These are phyloP conservation scores for Pseudochaenichthys georgianus DNA, from an alignment of 2,797 vertebrate species.

Conservation along the genomic window DNA sequence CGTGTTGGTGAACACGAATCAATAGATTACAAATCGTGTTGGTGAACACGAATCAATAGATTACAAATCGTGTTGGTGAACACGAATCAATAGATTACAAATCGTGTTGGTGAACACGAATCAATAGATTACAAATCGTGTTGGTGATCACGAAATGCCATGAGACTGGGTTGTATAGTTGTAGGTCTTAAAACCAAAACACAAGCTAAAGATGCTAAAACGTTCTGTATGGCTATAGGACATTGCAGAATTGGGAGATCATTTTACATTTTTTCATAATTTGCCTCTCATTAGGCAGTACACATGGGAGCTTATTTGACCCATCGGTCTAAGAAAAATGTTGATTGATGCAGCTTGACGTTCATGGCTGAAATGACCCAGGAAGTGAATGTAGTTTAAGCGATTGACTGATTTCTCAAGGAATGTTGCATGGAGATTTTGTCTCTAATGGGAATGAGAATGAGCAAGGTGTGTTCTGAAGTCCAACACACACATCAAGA, in stretches of 20 bases:
- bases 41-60: no score
- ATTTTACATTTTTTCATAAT: neutral
- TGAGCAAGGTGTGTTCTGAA: neutral
- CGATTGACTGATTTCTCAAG: neutral
- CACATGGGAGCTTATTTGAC: neutral
- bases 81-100: no score
- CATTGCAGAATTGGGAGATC: neutral
- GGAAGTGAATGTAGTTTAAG: constrained; percentile 1
- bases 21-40: no score
- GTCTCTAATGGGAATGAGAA: neutral
- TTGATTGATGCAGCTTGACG: constrained; percentile 2
- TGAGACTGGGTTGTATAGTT: neutral
- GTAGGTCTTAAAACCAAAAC: neutral
- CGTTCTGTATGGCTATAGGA: neutral
- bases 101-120: no score
- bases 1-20: no score
- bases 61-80: no score
- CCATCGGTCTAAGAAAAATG: constrained; percentile 2
- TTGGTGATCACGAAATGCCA: no score
- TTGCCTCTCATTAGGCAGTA: neutral
- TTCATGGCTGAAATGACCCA: constrained; percentile 7
- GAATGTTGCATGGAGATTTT: neutral
- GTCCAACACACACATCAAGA: constrained; percentile 5
- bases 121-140: no score
- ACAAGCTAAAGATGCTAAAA: neutral